Evolutionary conservation across 1,140 invertebrate species (phyloP).

Genomic region (Globodera rostochiensis): DNA sequence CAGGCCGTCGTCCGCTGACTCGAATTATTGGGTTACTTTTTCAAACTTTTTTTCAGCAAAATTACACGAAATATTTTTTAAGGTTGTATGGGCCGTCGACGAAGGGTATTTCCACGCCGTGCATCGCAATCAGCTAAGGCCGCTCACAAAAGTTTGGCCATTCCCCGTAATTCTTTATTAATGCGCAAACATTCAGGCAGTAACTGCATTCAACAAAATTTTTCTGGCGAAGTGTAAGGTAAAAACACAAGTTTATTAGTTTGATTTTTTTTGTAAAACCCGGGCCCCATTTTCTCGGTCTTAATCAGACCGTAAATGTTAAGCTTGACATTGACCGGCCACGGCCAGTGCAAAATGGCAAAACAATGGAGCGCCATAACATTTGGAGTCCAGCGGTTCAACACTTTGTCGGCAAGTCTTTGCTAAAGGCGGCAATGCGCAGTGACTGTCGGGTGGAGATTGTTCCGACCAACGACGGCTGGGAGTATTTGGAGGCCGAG

Average conservation of each 20-base stretch:
- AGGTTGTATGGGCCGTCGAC: slow-evolving; percentile 37
- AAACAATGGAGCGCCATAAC: neutral
- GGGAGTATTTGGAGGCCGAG: slow-evolving; percentile 11
- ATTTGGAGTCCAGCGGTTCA: slow-evolving; percentile 27
- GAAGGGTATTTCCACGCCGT: slow-evolving; percentile 34
- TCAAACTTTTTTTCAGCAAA: neutral
- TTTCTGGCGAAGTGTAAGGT: slow-evolving; percentile 39
- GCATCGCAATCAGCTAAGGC: slow-evolving; percentile 21
- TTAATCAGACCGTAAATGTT: neutral
- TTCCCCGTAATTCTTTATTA: neutral
- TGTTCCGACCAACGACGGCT: neutral
- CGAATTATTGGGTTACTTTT: slow-evolving; percentile 24
- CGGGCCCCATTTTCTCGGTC: no score
- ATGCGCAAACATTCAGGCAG: neutral
- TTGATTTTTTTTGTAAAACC: no score
- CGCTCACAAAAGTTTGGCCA: slow-evolving; percentile 21
- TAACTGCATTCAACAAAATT: slow-evolving; percentile 33
- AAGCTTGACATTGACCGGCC: slow-evolving; percentile 11
- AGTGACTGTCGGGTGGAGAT: slow-evolving; percentile 23
- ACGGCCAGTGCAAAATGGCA: slow-evolving; percentile 21
- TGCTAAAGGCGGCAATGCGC: slow-evolving; percentile 6
- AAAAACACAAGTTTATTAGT: no score
- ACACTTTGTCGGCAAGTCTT: slow-evolving; percentile 18
- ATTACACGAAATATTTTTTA: neutral
- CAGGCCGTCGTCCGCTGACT: slow-evolving; percentile 8